Evolutionary conservation across 2,888 invertebrate genomes (phyloP).

Genomic region (Mimumesa dahlbomi): DNA sequence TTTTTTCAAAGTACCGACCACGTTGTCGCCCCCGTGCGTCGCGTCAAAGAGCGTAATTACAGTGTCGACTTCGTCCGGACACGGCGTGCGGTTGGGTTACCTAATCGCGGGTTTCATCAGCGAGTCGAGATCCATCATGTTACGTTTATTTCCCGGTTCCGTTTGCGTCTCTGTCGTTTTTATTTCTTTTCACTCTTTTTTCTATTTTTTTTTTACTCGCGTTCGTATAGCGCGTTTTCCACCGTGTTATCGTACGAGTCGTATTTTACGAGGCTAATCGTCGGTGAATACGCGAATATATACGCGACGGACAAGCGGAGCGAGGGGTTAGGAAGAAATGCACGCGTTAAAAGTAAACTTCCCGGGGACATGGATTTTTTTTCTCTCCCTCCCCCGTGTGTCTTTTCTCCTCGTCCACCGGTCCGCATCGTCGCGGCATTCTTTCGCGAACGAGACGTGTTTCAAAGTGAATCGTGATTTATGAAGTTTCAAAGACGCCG

Average conservation of each 20-base stretch:
- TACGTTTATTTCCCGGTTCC: constrained; percentile 8
- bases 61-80: constrained; percentile 25
- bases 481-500: too few relatives aligned
- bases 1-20: background rate
- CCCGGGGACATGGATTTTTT: background rate
- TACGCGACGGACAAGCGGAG: constrained; percentile 6
- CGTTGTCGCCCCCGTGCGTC: background rate
- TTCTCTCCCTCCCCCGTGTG: background rate
- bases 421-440: background rate
- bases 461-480: too few relatives aligned
- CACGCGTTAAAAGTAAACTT: background rate
- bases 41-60: constrained; percentile 54
- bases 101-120: constrained; percentile 46
- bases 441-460: too few relatives aligned
- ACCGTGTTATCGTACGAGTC: constrained; percentile 27
- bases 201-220: constrained; percentile 12
- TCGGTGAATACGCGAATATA: constrained; percentile 27
- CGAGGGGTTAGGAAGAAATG: too few relatives aligned
- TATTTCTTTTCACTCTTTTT: too few relatives aligned
- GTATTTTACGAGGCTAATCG: constrained; percentile 46
- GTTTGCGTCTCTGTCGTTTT: constrained; percentile 13
- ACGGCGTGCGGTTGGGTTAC: constrained; percentile 26
- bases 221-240: too few relatives aligned
- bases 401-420: background rate
- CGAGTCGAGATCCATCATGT: constrained; percentile 23